Conservation (phyloP, 1,140 invertebrate species). For the Sarcophaga bullata region DNA sequence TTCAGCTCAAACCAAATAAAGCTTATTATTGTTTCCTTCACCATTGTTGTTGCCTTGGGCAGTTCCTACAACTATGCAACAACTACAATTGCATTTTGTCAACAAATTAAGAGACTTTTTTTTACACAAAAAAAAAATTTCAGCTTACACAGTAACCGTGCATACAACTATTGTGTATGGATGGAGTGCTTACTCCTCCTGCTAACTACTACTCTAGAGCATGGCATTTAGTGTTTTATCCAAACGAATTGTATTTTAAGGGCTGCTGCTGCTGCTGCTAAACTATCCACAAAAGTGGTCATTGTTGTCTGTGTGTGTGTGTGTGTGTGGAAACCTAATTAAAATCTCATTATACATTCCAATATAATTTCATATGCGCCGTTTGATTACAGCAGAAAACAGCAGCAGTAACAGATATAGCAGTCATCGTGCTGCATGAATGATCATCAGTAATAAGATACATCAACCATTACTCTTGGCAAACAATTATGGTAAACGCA, state of each 20-base stretch:
- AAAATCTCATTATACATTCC: conserved; percentile 39
- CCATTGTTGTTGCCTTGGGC: neutral
- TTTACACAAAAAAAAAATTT: neutral
- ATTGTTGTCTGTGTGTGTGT: conserved; percentile 11
- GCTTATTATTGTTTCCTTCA: conserved; percentile 13
- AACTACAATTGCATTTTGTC: neutral
- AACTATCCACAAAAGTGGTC: conserved; percentile 32
- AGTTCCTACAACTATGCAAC: neutral
- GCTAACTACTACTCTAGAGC: too few relatives aligned
- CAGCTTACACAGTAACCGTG: neutral
- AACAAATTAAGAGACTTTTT: neutral
- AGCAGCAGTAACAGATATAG: neutral
- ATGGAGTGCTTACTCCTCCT: neutral
- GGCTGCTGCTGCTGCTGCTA: too few relatives aligned
- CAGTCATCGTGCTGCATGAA: neutral
- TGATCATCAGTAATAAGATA: neutral
- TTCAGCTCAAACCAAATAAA: neutral
- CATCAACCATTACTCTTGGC: neutral
- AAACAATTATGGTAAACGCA: conserved; percentile 1
- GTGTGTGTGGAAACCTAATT: conserved; percentile 30
- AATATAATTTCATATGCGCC: conserved; percentile 34
- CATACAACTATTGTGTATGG: neutral
- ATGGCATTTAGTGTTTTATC: neutral
- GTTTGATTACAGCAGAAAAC: conserved; percentile 16
- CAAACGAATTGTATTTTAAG: neutral